Percentiles rank a stretch among this genome's conserved stretches.
These are phyloP conservation scores for Aphelinus atriplicis DNA, from an alignment of 1,140 invertebrate species.

Conservation along the genomic window DNA sequence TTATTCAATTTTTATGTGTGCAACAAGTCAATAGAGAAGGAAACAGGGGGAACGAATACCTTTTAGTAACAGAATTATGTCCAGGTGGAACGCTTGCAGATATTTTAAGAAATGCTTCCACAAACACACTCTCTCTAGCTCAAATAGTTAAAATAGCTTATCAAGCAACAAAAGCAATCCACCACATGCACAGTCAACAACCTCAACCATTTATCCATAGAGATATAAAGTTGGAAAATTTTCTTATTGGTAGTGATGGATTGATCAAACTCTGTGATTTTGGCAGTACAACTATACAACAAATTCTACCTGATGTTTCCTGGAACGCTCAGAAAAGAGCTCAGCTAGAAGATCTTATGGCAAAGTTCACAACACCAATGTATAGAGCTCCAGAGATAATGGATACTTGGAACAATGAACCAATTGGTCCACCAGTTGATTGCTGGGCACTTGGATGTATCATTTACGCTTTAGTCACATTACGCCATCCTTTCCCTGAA, in stretches of 20 bases:
- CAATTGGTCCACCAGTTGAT: slow-evolving; percentile 88
- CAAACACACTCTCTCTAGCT: slow-evolving; percentile 74
- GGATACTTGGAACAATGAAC: slow-evolving; percentile 96
- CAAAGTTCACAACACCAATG: slow-evolving; percentile 85
- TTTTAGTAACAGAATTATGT: slow-evolving; percentile 79
- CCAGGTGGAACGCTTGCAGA: slow-evolving; percentile 83
- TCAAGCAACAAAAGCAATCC: slow-evolving; percentile 88
- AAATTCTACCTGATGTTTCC: slow-evolving; percentile 83
- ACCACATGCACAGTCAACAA: slow-evolving; percentile 91
- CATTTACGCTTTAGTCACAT: slow-evolving; percentile 90
- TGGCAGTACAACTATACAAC: slow-evolving; percentile 91
- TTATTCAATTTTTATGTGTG: slow-evolving; percentile 81
- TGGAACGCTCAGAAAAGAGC: slow-evolving; percentile 94
- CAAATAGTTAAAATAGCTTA: slow-evolving; percentile 91
- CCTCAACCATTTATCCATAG: slow-evolving; percentile 88
- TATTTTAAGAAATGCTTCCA: slow-evolving; percentile 73
- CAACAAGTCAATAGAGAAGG: slow-evolving; percentile 73
- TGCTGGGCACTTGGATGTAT: slow-evolving; percentile 98
- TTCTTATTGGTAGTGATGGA: slow-evolving; percentile 81
- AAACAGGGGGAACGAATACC: slow-evolving; percentile 75
- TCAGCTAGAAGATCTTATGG: slow-evolving; percentile 89
- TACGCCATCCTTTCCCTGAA: slow-evolving; percentile 97
- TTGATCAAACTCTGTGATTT: slow-evolving; percentile 98
- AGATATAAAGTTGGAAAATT: slow-evolving; percentile 88
- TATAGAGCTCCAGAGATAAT: slow-evolving; percentile 95